phyloP scores from a whole-genome alignment of 2,797 vertebrate species.

The Neosilurus mollespiculum region DNA sequence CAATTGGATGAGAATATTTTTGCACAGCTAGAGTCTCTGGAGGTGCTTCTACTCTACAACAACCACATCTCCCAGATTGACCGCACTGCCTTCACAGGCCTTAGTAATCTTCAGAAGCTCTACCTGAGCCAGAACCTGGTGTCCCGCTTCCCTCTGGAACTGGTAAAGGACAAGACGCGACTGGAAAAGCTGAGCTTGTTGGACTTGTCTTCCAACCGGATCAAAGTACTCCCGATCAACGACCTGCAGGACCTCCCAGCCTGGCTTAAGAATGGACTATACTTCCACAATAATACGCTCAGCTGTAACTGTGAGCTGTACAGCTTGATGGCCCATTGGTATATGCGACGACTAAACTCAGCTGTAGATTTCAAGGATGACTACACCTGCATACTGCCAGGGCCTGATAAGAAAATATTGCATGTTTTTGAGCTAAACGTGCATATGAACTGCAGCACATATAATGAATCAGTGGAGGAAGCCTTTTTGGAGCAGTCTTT shows the following conservation, averaged over 20 bases:
- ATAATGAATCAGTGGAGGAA: constrained; percentile 80
- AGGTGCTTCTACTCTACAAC: constrained; percentile 92
- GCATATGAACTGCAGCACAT: constrained; percentile 88
- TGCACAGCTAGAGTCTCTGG: constrained; percentile 81
- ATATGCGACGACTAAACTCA: constrained; percentile 83
- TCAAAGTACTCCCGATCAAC: constrained; percentile 78
- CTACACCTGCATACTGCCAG: constrained; percentile 73
- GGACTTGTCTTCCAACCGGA: constrained; percentile 89
- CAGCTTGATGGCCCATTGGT: constrained; percentile 86
- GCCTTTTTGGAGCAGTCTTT: constrained; percentile 82
- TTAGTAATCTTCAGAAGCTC: constrained; percentile 86
- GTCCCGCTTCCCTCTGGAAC: constrained; percentile 87
- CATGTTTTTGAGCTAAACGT: constrained; percentile 75
- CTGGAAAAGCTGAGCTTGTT: constrained; percentile 84
- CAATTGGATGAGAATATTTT: constrained; percentile 88
- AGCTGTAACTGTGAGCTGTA: constrained; percentile 86
- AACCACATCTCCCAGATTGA: constrained; percentile 88
- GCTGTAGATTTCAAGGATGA: constrained; percentile 89
- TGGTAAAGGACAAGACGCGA: constrained; percentile 82
- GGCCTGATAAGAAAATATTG: constrained; percentile 63
- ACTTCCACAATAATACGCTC: constrained; percentile 90
- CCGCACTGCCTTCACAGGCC: constrained; percentile 82
- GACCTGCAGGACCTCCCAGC: constrained; percentile 85
- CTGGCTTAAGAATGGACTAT: constrained; percentile 90
- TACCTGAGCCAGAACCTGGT: constrained; percentile 94